Conservation (phyloP, 2,888 invertebrate genomes). For the Alviniconcha strummeri region DNA sequence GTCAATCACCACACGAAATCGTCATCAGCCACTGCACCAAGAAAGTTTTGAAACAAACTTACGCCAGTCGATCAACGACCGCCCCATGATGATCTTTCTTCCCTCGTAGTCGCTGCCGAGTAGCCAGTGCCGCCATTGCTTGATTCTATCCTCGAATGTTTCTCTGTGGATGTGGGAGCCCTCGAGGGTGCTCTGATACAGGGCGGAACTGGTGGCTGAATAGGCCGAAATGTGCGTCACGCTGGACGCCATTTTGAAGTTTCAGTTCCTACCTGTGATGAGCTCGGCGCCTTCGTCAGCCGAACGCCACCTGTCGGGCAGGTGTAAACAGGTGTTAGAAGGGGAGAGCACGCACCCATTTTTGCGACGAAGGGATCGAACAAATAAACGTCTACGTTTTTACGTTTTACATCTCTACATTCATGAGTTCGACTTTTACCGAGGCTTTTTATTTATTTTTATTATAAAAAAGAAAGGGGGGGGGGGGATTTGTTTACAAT, state of each 20-base stretch:
- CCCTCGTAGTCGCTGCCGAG: conserved; percentile 37
- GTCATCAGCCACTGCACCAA: not conserved
- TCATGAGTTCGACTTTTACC: not conserved
- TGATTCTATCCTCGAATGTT: conserved; percentile 40
- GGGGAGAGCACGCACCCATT: not conserved
- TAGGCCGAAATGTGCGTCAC: conserved; percentile 40
- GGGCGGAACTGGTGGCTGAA: conserved; percentile 41
- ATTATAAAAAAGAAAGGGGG: not conserved
- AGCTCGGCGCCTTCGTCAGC: not conserved
- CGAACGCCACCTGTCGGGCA: conserved; percentile 17
- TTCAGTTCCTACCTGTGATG: not conserved
- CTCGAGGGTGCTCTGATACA: conserved; percentile 40
- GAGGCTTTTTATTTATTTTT: not conserved
- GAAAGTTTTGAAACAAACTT: conserved; percentile 35
- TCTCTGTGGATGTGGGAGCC: conserved; percentile 40
- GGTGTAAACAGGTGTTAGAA: conserved; percentile 24
- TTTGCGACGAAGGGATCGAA: too few relatives aligned
- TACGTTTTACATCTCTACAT: not conserved
- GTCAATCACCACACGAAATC: too few relatives aligned
- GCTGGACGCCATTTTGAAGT: conserved; percentile 39
- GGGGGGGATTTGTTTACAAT: not conserved
- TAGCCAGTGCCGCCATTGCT: conserved; percentile 40
- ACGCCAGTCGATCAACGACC: conserved; percentile 39
- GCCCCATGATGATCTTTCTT: conserved; percentile 35
- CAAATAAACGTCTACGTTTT: not conserved